Percentiles rank a stretch among this genome's conserved stretches.
Conservation (phyloP, 2,797 vertebrate species). For the Petrocephalus sullivani region DNA sequence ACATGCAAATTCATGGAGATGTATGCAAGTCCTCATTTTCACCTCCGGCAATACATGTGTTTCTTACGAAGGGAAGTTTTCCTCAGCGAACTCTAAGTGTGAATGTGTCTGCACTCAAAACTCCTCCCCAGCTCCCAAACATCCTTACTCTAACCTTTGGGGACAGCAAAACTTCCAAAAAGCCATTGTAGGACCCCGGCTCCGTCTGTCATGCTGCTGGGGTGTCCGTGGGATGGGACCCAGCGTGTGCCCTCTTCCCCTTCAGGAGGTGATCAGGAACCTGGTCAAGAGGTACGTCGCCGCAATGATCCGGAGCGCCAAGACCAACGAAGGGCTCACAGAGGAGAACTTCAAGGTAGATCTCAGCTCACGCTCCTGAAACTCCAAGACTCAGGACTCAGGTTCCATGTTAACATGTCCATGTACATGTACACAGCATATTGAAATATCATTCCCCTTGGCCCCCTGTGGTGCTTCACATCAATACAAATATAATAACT, state of each 20-base stretch:
- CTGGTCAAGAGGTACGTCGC: constrained; percentile 80
- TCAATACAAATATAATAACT: not conserved
- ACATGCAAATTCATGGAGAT: constrained; percentile 39
- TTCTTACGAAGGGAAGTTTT: constrained; percentile 30
- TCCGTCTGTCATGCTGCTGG: not conserved
- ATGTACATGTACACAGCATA: not conserved
- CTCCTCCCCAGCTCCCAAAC: not conserved
- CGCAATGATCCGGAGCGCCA: constrained; percentile 81
- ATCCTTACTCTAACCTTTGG: not conserved
- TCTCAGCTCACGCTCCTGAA: not conserved
- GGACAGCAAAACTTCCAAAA: constrained; percentile 18
- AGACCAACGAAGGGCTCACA: constrained; percentile 77
- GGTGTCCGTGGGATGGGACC: not conserved
- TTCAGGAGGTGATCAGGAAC: constrained; percentile 79
- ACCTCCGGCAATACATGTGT: constrained; percentile 30
- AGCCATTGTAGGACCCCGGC: not conserved
- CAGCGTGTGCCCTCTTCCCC: constrained; percentile 15
- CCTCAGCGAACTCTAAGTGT: constrained; percentile 22
- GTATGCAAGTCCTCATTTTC: constrained; percentile 33
- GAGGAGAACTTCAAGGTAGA: constrained; percentile 85
- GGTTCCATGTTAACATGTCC: not conserved
- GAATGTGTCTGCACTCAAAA: constrained; percentile 20
- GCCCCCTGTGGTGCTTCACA: not conserved
- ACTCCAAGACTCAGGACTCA: not conserved
- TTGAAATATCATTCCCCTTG: not conserved